Conservation (phyloP, 1,140 invertebrate genomes). For the Whitmania pigra region DNA sequence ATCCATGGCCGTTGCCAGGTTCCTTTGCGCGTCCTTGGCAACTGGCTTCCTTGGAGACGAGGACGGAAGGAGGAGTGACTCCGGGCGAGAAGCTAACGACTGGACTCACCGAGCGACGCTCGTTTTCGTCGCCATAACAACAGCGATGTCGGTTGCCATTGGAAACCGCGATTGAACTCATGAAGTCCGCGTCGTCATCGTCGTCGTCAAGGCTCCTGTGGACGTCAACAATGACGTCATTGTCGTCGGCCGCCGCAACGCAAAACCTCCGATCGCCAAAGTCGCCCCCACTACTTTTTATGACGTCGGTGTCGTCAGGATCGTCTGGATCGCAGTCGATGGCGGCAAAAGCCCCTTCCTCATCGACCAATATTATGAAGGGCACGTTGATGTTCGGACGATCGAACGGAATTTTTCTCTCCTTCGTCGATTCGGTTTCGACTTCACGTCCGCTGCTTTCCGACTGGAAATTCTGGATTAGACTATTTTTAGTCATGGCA, state of each 20-base stretch:
- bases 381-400: no score
- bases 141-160: not conserved
- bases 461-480: no score
- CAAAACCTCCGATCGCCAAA: not conserved
- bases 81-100: no score
- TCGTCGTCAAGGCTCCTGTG: not conserved
- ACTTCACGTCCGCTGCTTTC: no score
- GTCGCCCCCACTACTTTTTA: not conserved
- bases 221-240: not conserved
- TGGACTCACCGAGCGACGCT: not conserved
- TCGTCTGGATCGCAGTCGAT: not conserved
- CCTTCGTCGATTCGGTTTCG: no score
- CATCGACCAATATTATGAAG: no score
- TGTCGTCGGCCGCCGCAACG: not conserved
- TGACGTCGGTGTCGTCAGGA: not conserved
- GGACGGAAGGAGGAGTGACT: no score
- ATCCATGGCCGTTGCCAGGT: not conserved
- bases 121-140: not conserved
- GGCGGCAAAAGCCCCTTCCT: no score
- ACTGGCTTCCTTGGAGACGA: no score
- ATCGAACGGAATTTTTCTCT: no score
- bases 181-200: not conserved
- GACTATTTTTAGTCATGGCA: no score
- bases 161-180: not conserved
- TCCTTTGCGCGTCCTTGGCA: no score